A percentile compares a stretch with the other conserved stretches of the same genome.
phyloP scores from a whole-genome alignment of 2,113 vertebrate genomes.

The Marmota monax region DNA sequence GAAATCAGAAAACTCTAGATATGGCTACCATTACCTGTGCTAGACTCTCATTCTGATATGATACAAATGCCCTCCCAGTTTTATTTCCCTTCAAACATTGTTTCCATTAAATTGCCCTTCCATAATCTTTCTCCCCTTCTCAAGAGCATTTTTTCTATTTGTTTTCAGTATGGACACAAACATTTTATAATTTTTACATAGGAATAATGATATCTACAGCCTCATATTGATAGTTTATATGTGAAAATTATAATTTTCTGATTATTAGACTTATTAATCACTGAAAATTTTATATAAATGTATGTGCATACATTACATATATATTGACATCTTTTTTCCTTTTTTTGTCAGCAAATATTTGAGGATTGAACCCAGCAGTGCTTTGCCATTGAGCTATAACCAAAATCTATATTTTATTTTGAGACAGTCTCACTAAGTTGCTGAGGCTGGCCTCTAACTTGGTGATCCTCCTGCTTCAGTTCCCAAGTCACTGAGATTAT shows the following conservation, averaged over 20 bases:
- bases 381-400: background rate
- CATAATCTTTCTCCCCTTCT: background rate
- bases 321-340: background rate
- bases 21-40: background rate
- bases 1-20: background rate
- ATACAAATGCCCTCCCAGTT: background rate
- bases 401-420: background rate
- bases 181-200: background rate
- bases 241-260: constrained; percentile 11
- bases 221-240: background rate
- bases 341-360: background rate
- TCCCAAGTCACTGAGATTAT: background rate
- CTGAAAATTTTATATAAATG: background rate
- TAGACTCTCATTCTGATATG: constrained; percentile 8
- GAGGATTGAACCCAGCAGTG: background rate
- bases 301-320: background rate
- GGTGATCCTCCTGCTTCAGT: background rate
- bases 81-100: background rate
- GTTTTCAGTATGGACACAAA: background rate
- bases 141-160: background rate
- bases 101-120: background rate
- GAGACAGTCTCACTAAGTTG: background rate
- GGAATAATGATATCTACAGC: background rate
- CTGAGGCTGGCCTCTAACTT: background rate
- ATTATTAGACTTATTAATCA: constrained; percentile 33